Base-by-base conservation (phyloP, 2,113 vertebrate species). In the Trichechus manatus region DNA sequence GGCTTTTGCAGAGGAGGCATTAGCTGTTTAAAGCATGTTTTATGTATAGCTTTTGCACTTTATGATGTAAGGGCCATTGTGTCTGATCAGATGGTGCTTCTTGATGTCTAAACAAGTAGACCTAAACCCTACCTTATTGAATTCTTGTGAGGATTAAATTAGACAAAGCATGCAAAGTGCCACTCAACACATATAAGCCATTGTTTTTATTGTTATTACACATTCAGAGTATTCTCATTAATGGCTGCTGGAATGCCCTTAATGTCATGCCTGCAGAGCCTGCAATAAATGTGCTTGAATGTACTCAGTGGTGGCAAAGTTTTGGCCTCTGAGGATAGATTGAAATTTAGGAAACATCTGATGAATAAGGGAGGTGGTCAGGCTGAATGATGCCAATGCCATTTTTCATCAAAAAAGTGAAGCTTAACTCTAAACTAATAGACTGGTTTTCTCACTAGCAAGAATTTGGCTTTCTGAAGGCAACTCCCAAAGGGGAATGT, bases 91-190 rank as follows among this genome's bases (percentile, higher is more conserved):
- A 1, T 70, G 80, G 27, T 39, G 47, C 27, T 68, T 75, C 64
- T 17, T 36, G 56, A 1, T 56, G 42, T 44, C 90, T 87, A 91
- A 72, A 36, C 33, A 78, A 66, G 39, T 9, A 92, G 33, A 66
- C 59, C 2, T 89, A 53, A 10, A 47, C 80, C 87, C 91, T 74
- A 23, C 70, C 78, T 90, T 44, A 7, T n/a, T 29, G 86, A 44
- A 82, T 53, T 77, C 39, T 89, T 96, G 59, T 79, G 56, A 89
- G 64, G 63, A 75, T 95, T 89, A 64, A 86, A 74, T 88, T 56
- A 61, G 39, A 61, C 39, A 39, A 68, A 72, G 39, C 15, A n/a
- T 36, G 33, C n/a, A 42, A 88, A 87, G 44, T 86, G 17, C 6
- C 50, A 22, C 27, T 81, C 11, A 63, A 9, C 63, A 82, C 1